A percentile compares a stretch with the other conserved stretches of the same genome.
phyloP scores from a whole-genome alignment of 2,888 invertebrate species.

The Nomada lathburiana region DNA sequence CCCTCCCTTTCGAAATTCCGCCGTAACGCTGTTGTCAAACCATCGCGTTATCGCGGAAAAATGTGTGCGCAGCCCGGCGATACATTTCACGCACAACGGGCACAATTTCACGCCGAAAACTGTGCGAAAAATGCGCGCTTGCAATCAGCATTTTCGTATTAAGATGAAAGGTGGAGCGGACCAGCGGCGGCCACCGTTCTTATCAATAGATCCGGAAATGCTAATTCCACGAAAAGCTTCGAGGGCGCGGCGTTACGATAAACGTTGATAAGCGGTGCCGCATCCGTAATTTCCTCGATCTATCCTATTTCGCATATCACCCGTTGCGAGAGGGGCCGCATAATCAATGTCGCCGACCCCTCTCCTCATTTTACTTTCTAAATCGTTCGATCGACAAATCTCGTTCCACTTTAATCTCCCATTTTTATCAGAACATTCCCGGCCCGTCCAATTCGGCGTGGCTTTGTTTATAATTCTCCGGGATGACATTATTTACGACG shows the following conservation, averaged over 20 bases:
- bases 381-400: slow-evolving; percentile 35
- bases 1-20: rapidly evolving
- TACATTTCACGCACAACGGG: not conserved
- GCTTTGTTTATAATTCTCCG: no score
- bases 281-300: slow-evolving; percentile 19
- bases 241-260: not conserved
- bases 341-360: slow-evolving; percentile 15
- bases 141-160: slow-evolving; percentile 5
- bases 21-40: not conserved
- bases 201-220: slow-evolving; percentile 28
- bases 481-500: no score
- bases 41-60: not conserved
- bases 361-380: slow-evolving; percentile 47
- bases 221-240: slow-evolving; percentile 11
- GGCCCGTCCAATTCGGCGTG: no score
- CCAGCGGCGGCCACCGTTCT: not conserved
- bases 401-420: slow-evolving; percentile 8
- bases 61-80: not conserved
- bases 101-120: not conserved
- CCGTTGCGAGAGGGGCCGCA: slow-evolving; percentile 2
- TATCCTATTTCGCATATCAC: slow-evolving; percentile 18
- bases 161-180: not conserved
- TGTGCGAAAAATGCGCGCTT: not conserved
- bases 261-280: slow-evolving; percentile 28
- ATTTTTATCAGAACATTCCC: not conserved